Evolutionary conservation across 1,140 invertebrate species (phyloP).

Genomic region (Fopius arisanus): DNA sequence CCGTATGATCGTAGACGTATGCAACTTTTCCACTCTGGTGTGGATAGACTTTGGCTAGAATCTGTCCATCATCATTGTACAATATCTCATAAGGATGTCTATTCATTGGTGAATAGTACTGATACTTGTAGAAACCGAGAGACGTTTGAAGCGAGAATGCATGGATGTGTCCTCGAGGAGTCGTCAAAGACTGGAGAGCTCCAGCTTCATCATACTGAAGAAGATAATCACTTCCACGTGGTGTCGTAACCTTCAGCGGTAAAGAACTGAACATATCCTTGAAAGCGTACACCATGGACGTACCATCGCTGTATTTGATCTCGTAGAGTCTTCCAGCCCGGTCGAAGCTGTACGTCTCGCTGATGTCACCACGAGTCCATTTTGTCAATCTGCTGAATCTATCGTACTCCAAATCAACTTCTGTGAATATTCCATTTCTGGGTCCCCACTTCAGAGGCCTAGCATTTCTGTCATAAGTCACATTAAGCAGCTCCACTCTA

Average conservation of each 20-base stretch:
- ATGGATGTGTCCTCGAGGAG: conserved; percentile 91
- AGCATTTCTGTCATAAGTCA: conserved; percentile 91
- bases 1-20: conserved; percentile 86
- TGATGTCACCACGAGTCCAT: conserved; percentile 92
- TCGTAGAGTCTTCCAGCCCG: conserved; percentile 84
- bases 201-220: conserved; percentile 92
- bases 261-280: conserved; percentile 87
- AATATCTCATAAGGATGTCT: conserved; percentile 89
- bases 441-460: conserved; percentile 90
- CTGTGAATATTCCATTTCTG: conserved; percentile 82
- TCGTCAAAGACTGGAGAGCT: conserved; percentile 88
- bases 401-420: conserved; percentile 92
- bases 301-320: conserved; percentile 88
- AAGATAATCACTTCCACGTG: conserved; percentile 89
- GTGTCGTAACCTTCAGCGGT: conserved; percentile 90
- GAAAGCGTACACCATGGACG: conserved; percentile 85
- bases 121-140: conserved; percentile 91
- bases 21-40: conserved; percentile 89
- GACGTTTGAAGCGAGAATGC: conserved; percentile 91
- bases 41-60: conserved; percentile 87
- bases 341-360: conserved; percentile 88
- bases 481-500: conserved; percentile 85
- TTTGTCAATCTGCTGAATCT: conserved; percentile 86
- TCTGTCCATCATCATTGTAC: conserved; percentile 89
- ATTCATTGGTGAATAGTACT: conserved; percentile 90